phyloP scores from a whole-genome alignment of 2,797 vertebrate genomes.

The Heteromormyrus szaboi region DNA sequence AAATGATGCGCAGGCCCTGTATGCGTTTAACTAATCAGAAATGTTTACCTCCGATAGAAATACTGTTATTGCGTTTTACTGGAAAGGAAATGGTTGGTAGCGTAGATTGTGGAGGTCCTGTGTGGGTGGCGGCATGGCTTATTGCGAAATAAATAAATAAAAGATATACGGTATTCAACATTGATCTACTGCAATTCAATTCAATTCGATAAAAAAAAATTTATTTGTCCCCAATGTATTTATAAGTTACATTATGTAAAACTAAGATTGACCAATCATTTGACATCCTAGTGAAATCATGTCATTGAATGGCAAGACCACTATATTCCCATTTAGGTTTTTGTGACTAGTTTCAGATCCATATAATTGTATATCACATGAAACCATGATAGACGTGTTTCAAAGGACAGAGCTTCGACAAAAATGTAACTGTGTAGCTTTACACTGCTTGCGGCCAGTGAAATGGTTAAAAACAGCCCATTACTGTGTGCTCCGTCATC shows the following conservation, averaged over 20 bases:
- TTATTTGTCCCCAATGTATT: background rate
- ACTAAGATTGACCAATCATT: background rate
- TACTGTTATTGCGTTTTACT: background rate
- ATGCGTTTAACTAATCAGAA: constrained; percentile 20
- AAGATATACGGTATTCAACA: background rate
- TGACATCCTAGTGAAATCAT: background rate
- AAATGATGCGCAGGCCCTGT: constrained; percentile 26
- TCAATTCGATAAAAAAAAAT: background rate
- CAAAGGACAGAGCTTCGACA: background rate
- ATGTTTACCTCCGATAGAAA: constrained; percentile 22
- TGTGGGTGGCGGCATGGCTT: background rate
- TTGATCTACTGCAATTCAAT: background rate
- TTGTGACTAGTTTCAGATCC: background rate
- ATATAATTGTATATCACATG: background rate
- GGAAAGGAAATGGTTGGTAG: background rate
- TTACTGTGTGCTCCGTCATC: constrained; percentile 17
- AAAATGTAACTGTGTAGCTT: constrained; percentile 7
- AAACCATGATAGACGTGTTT: background rate
- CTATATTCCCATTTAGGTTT: background rate
- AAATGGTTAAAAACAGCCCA: constrained; percentile 11
- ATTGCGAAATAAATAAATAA: background rate
- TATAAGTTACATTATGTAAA: background rate
- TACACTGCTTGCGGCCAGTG: constrained; percentile 2
- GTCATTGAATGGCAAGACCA: background rate
- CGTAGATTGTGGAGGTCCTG: background rate